These are phyloP conservation scores for Panagrolaimus sp. DNA, from an alignment of 1,140 invertebrate species.

Conservation along the genomic window DNA sequence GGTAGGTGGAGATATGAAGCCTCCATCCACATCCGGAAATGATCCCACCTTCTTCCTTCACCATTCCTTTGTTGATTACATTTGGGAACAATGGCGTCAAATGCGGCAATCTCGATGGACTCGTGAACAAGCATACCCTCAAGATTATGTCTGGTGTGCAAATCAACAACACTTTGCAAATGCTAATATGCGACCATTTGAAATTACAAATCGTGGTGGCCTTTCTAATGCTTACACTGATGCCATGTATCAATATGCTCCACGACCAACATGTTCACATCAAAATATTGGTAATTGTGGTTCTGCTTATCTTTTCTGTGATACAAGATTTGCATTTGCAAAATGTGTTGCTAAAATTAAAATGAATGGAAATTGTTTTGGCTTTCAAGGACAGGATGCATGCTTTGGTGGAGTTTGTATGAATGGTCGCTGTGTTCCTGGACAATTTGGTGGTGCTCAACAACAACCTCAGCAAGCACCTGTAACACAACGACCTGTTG, in stretches of 20 bases:
- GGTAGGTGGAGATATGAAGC: constrained; percentile 56
- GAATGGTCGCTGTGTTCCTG: constrained; percentile 40
- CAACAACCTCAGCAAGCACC: neutral
- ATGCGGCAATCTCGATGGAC: constrained; percentile 35
- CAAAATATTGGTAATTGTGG: constrained; percentile 40
- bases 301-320: constrained; percentile 54
- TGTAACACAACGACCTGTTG: neutral
- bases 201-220: constrained; percentile 49
- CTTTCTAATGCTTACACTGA: constrained; percentile 57
- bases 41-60: constrained; percentile 58
- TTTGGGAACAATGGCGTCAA: constrained; percentile 58
- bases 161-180: constrained; percentile 56
- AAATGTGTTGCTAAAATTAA: constrained; percentile 56
- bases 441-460: constrained; percentile 10
- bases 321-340: constrained; percentile 36
- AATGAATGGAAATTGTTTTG: constrained; percentile 43
- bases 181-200: constrained; percentile 51
- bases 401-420: constrained; percentile 47
- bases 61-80: constrained; percentile 58
- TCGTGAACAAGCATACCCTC: constrained; percentile 47
- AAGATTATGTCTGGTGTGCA: constrained; percentile 43
- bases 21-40: constrained; percentile 54
- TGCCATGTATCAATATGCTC: constrained; percentile 53
- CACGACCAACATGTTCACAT: constrained; percentile 40
- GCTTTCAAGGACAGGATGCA: constrained; percentile 51